Base-by-base conservation (phyloP, 2,113 vertebrate genomes). In the Cynoglossus semilaevis region DNA sequence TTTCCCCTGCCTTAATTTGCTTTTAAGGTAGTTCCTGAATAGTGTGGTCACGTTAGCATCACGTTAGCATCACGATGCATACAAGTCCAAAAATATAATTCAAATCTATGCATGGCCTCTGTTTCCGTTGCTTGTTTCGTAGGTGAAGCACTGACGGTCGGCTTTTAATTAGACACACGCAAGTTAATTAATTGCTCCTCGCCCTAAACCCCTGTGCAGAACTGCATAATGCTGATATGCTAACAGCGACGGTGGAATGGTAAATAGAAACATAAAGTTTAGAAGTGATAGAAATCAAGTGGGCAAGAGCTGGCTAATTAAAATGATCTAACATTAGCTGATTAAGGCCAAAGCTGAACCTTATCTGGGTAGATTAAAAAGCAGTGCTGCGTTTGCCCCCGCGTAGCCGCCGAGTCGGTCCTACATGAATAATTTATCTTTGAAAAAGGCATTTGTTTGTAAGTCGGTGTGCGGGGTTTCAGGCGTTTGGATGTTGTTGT, bases 261-360 rank as follows among this genome's bases (percentile, higher is more conserved):
- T 68, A 75, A 84, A 80, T 70, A 70, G 62, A 74, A 66, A 66
- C 63, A 75, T 77, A 80, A 72, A 80, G 65, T 76, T 74, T 43
- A 5, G 59, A 72, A 81, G 74, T 63, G 71, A 77, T 76, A 77
- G 71, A 72, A 80, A 81, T 87, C 81, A 83, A 82, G 75, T 45
- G 51, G 58, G 35, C 42, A 44, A 63, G 70, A 52, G 48, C 10
- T 40, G 38, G 69, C 64, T 85, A 78, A 78, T 87, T 85, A 78
- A 88, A 79, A 41, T 63, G 29, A 83, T 82, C 54, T 55, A 67
- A 74, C 74, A 76, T 74, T 57, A 67, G 76, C 71, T 84, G 70
- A 83, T 85, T 80, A 58, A 53, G 47, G 59, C 55, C 1, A 42
- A 77, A 64, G 68, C 66, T 48, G 48, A 77, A 66, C 51, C 65